These are phyloP conservation scores for Entomobrya multifasciata DNA, from an alignment of 2,888 invertebrate species.

Conservation along the genomic window DNA sequence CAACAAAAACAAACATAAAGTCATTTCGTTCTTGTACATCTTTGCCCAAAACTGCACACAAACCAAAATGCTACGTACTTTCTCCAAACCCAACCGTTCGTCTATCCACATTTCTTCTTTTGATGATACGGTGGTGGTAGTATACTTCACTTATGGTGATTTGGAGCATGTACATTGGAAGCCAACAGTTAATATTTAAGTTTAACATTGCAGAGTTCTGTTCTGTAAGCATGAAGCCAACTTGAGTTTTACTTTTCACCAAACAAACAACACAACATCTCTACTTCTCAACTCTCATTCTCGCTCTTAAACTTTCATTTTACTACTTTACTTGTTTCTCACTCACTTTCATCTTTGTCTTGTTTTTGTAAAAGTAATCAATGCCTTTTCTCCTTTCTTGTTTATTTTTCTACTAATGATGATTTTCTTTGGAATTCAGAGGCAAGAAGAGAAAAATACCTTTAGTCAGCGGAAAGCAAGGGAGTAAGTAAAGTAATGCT, in stretches of 20 bases:
- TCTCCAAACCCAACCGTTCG: conserved; percentile 12
- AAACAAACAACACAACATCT: not conserved
- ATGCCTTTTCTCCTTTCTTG: conserved; percentile 36
- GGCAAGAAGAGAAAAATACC: conserved; percentile 5
- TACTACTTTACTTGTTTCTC: conserved; percentile 1
- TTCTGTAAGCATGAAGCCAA: not conserved
- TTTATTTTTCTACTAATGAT: conserved; percentile 34
- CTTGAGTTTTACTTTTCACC: not conserved
- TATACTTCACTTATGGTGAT: not conserved
- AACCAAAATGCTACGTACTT: conserved; percentile 12
- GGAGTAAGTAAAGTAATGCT: not conserved
- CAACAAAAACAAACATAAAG: conserved; percentile 72
- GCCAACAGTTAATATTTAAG: not conserved
- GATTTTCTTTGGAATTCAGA: conserved; percentile 42
- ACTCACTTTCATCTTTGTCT: conserved; percentile 41
- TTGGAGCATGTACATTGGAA: not conserved
- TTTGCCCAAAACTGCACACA: not conserved
- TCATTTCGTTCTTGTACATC: conserved; percentile 62
- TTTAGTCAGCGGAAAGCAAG: not conserved
- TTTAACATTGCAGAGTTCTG: too few species aligned
- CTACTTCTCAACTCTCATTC: not conserved
- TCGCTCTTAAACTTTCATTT: not conserved
- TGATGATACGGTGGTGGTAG: not conserved
- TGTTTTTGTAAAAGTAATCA: conserved; percentile 49
- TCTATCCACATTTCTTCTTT: not conserved